Evolutionary conservation across 2,888 invertebrate species (phyloP).

Genomic region (Pterostichus madidus): DNA sequence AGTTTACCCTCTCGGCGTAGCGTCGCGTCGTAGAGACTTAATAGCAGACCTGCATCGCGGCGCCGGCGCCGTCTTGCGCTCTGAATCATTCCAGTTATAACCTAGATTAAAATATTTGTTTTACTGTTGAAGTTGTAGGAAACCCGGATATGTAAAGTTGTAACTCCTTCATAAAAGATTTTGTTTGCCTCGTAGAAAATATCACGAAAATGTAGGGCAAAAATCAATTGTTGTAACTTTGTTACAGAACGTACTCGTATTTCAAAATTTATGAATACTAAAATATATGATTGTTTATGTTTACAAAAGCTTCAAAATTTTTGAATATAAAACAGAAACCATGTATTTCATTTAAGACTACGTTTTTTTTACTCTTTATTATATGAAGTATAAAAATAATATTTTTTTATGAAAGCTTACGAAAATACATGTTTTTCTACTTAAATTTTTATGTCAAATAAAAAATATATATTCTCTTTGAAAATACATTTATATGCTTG

Average conservation of each 20-base stretch:
- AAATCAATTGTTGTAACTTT: constrained; percentile 50
- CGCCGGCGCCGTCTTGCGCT: not conserved
- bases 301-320: not conserved
- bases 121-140: constrained; percentile 22
- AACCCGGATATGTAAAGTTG: constrained; percentile 38
- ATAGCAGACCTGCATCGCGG: constrained; percentile 1
- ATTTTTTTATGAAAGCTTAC: too few relatives aligned
- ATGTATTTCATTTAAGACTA: not conserved
- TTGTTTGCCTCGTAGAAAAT: constrained; percentile 4
- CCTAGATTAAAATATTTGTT: constrained; percentile 52
- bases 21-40: too few relatives aligned
- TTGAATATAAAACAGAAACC: not conserved
- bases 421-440: too few relatives aligned
- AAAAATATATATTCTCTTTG: too few relatives aligned
- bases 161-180: constrained; percentile 43
- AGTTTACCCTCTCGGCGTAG: not conserved
- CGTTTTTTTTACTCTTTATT: too few relatives aligned
- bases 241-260: not conserved
- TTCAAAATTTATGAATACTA: constrained; percentile 10
- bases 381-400: not conserved
- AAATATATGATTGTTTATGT: constrained; percentile 4
- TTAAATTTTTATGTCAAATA: too few relatives aligned
- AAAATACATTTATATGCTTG: too few relatives aligned
- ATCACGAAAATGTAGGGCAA: not conserved
- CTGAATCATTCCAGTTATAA: constrained; percentile 10